Percentiles rank a stretch among this genome's conserved stretches.
These are phyloP conservation scores for Pseudococcus longispinus DNA, from an alignment of 2,888 invertebrate species.

Conservation along the genomic window DNA sequence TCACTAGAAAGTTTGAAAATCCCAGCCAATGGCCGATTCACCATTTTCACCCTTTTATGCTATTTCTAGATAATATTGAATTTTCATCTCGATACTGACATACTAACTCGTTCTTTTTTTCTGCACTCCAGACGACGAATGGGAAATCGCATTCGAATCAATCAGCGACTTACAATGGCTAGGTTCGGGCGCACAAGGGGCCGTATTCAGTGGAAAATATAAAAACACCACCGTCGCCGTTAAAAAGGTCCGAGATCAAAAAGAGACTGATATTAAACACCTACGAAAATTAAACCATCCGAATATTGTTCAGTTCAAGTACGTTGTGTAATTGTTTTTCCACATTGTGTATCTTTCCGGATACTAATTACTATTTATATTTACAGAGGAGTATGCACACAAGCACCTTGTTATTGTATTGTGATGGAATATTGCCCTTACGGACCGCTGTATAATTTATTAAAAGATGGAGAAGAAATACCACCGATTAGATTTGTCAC, in stretches of 20 bases:
- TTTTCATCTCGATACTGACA: no score
- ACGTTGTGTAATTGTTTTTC: slow-evolving; percentile 60
- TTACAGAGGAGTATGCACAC: slow-evolving; percentile 88
- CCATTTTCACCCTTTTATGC: no score
- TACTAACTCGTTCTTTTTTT: background rate
- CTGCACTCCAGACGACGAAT: slow-evolving; percentile 71
- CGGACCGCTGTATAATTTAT: slow-evolving; percentile 90
- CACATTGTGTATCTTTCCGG: background rate
- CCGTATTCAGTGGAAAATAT: slow-evolving; percentile 87
- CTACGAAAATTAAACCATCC: slow-evolving; percentile 90
- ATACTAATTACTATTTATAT: slow-evolving; percentile 54
- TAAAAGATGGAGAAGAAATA: slow-evolving; percentile 81
- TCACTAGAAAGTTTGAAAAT: no score
- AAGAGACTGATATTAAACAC: slow-evolving; percentile 92
- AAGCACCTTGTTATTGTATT: slow-evolving; percentile 90
- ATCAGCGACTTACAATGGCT: slow-evolving; percentile 89
- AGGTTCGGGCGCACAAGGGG: slow-evolving; percentile 95
- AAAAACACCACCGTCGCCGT: slow-evolving; percentile 89
- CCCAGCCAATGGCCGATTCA: no score
- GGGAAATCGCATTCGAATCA: slow-evolving; percentile 94
- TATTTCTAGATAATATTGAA: no score
- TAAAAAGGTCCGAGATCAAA: slow-evolving; percentile 90
- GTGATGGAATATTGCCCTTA: slow-evolving; percentile 98
- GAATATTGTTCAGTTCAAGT: slow-evolving; percentile 90
- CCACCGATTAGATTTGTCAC: slow-evolving; percentile 85